These are phyloP conservation scores for Drosophila repletoides DNA, from an alignment of 1,140 invertebrate genomes.

Conservation along the genomic window DNA sequence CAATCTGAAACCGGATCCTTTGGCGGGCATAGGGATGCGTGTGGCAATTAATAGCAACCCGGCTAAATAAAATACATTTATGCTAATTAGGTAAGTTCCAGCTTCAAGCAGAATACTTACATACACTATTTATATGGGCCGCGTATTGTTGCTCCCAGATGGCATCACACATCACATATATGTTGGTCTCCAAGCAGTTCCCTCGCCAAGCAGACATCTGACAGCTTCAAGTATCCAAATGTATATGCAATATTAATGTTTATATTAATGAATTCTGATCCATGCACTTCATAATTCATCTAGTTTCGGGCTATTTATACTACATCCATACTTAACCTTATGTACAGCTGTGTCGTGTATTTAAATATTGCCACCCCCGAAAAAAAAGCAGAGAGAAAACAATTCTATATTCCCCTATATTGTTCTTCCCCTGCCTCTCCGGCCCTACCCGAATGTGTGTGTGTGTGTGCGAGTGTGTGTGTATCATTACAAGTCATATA, in stretches of 20 bases:
- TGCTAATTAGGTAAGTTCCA: too few species aligned
- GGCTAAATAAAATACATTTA: too few species aligned
- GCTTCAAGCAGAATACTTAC: too few species aligned
- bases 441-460: not conserved
- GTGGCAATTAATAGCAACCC: too few species aligned
- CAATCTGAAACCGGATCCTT: slow-evolving; percentile 34
- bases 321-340: slow-evolving; percentile 53
- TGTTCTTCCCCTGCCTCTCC: not conserved
- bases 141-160: too few species aligned
- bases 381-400: slow-evolving; percentile 37
- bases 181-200: not conserved
- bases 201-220: slow-evolving; percentile 25
- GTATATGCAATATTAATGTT: slow-evolving; percentile 8
- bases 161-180: slow-evolving; percentile 17
- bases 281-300: slow-evolving; percentile 56
- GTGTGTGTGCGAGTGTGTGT: slow-evolving; percentile 30
- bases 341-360: slow-evolving; percentile 34
- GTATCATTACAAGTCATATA: slow-evolving; percentile 65
- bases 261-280: slow-evolving; percentile 56
- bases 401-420: not conserved
- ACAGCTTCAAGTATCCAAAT: slow-evolving; percentile 43
- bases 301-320: slow-evolving; percentile 62
- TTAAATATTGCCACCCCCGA: slow-evolving; percentile 47
- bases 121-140: too few species aligned
- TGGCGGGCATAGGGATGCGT: too few species aligned